These are phyloP conservation scores for Dasypogon diadema DNA, from an alignment of 2,888 invertebrate genomes.

Conservation along the genomic window DNA sequence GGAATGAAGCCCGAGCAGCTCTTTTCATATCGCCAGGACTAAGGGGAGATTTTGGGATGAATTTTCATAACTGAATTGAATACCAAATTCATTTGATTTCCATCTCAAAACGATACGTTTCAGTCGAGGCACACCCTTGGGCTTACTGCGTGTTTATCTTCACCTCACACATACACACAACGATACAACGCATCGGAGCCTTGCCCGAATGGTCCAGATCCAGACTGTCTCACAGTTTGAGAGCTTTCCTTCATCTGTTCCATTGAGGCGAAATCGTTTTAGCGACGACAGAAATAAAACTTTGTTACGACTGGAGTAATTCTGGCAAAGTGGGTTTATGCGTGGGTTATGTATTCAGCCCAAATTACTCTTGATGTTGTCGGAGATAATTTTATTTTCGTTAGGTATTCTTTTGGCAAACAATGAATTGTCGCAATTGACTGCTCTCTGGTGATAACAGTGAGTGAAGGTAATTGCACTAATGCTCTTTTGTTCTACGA, in stretches of 20 bases:
- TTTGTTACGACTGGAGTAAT: too few species aligned
- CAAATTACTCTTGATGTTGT: too few species aligned
- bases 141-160: slow-evolving; percentile 21
- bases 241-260: background rate
- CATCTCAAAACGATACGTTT: slow-evolving; percentile 37
- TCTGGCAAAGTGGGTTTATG: too few species aligned
- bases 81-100: slow-evolving; percentile 42
- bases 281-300: too few species aligned
- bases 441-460: too few species aligned
- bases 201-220: background rate
- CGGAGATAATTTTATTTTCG: slow-evolving; percentile 8
- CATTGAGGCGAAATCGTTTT: background rate
- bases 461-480: too few species aligned
- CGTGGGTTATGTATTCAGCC: too few species aligned
- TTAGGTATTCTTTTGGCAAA: too few species aligned
- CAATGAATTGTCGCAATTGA: too few species aligned
- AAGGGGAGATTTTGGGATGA: slow-evolving; percentile 1
- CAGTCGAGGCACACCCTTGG: background rate
- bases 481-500: too few species aligned
- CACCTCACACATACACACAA: background rate
- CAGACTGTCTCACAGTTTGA: background rate
- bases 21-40: background rate
- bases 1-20: slow-evolving; percentile 16
- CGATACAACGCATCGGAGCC: background rate
- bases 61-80: slow-evolving; percentile 41